phyloP scores from a whole-genome alignment of 1,140 invertebrate genomes.

The Macrobrachium nipponense region DNA sequence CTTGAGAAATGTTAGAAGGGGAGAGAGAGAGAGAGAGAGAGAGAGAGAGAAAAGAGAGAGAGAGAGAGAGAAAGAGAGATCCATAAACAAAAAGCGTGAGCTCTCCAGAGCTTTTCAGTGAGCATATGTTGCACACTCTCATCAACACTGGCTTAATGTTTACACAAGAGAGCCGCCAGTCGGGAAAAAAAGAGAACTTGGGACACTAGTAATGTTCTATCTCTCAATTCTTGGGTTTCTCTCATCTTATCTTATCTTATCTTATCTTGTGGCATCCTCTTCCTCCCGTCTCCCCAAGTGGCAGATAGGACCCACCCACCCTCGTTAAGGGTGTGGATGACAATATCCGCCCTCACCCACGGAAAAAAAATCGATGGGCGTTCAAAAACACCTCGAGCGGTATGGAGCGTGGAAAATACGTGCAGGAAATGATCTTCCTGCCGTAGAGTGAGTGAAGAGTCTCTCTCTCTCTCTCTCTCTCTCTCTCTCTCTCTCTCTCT shows the following conservation, averaged over 20 bases:
- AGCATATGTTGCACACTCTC: too few relatives aligned
- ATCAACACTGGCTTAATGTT: too few relatives aligned
- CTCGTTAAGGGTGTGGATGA: neutral
- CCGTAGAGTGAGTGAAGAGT: neutral
- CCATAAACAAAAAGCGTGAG: too few relatives aligned
- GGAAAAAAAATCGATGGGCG: neutral
- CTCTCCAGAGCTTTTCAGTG: too few relatives aligned
- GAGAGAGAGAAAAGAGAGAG: too few relatives aligned
- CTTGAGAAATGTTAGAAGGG: too few relatives aligned
- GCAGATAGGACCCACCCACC: neutral
- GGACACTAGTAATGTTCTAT: neutral
- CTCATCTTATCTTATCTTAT: neutral
- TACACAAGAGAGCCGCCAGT: too few relatives aligned
- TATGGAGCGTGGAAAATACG: too few relatives aligned
- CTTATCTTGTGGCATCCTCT: neutral
- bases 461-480: constrained; percentile 8
- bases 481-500: neutral
- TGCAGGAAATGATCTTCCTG: neutral
- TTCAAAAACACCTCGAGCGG: too few relatives aligned
- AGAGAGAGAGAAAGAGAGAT: too few relatives aligned
- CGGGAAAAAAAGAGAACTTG: neutral
- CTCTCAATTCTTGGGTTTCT: neutral
- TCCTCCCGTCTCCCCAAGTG: neutral
- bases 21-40: too few relatives aligned
- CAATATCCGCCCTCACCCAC: neutral